phyloP scores from a whole-genome alignment of 2,797 vertebrate species.

The Pitangus sulphuratus region DNA sequence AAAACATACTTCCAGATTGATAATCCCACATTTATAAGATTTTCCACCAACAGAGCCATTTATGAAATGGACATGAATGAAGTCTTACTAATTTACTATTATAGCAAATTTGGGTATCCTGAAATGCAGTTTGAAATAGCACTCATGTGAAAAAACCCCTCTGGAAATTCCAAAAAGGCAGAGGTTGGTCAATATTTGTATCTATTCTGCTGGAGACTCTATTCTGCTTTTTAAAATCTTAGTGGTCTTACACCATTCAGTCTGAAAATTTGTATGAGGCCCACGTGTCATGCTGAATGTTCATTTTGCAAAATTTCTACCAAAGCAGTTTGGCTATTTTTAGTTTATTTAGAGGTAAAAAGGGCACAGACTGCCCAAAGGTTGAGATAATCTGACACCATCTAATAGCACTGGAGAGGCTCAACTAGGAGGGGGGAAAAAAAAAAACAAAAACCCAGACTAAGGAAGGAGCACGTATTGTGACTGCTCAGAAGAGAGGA shows the following conservation, averaged over 20 bases:
- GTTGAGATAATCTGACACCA: background rate
- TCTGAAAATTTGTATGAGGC: background rate
- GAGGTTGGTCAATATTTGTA: background rate
- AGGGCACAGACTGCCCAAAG: background rate
- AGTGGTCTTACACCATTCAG: background rate
- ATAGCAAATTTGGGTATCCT: background rate
- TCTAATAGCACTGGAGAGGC: background rate
- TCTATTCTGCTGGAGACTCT: background rate
- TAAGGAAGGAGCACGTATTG: background rate
- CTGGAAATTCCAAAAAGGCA: background rate
- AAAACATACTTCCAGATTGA: background rate
- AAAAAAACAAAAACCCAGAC: no score
- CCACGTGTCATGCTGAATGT: background rate
- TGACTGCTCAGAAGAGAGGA: background rate
- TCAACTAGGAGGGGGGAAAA: background rate
- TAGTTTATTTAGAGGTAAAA: background rate
- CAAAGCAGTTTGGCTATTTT: background rate
- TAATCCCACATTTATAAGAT: background rate
- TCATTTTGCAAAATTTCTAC: background rate
- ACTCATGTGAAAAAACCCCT: background rate
- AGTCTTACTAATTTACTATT: background rate
- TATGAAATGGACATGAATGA: background rate
- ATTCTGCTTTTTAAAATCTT: background rate
- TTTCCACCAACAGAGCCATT: background rate
- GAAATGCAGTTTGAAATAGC: background rate